Base-by-base conservation (phyloP, 1,140 invertebrate genomes). In the Drosophila ogumai region DNA sequence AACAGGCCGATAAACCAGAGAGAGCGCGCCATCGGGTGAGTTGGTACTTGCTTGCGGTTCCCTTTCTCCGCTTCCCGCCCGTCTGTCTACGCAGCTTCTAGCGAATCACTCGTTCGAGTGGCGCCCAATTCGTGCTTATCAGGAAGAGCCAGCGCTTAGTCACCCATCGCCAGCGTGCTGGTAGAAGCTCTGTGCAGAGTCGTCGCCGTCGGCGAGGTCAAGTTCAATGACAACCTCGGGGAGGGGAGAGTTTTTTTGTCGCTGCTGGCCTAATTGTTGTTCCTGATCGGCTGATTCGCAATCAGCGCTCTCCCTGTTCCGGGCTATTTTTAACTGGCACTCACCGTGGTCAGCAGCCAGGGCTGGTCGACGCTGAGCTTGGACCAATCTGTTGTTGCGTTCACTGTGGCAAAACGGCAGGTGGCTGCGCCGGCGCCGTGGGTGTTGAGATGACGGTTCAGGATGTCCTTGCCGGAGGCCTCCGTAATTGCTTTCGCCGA, bases 401-500 rank as follows among this genome's bases (percentile, higher is more conserved):
- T 95, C 67, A 99, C 95, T 40, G 95, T 93, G 25, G 96, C 98
- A 93, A 97, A 99, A 74, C 95, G 94, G 87, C 97, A 98, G 87
- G 95, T 96, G 56, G 96, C 95, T 32, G 95, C 94, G 41, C 95
- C 95, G 22, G 95, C 94, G 32, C 95, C 95, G 6, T 95, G 95
- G 13, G 94, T 94, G 15, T 94, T 93, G 71, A 99, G 95, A 92
- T 96, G 95, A 61, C 96, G 96, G 93, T 99, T 99, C 44, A 99
- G 96, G 10, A 99, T 94, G 87, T 97, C 95, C 93, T 99, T 99
- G 49, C 99, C 99, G 50, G 97, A 98, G 44, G 97, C 98, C 94
- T 99, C 99, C 87, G 96, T 95, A 81, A 99, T 99, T 56, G 98
- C 98, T 94, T 99, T 99, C 17, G 99, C 99, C 73, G 99, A 99